Percentiles rank a stretch among this genome's conserved stretches.
Conservation (phyloP, 2,888 invertebrate genomes). For the Hirtodrosophila histrioides region DNA sequence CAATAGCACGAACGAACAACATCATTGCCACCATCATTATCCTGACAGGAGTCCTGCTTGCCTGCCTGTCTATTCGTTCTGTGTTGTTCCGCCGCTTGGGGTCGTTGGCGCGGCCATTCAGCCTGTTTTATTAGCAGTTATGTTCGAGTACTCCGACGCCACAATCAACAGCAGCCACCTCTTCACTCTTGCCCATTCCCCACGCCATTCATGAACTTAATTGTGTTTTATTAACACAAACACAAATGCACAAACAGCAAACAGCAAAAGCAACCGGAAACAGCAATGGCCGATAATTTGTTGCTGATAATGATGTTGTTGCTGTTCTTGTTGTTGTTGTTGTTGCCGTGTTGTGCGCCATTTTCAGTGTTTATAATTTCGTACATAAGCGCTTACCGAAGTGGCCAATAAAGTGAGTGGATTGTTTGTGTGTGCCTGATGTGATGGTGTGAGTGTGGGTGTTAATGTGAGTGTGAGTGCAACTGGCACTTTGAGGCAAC, state of each 20-base stretch:
- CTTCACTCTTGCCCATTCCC: constrained; percentile 1
- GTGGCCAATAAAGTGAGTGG: constrained; percentile 50
- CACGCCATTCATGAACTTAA: constrained; percentile 82
- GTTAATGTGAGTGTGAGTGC: constrained; percentile 11
- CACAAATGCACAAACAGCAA: constrained; percentile 77
- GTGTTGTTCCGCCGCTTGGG: constrained; percentile 43
- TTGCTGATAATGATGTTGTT: constrained; percentile 21
- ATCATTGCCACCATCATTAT: constrained; percentile 68
- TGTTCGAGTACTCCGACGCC: constrained; percentile 57
- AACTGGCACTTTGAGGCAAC: constrained; percentile 32
- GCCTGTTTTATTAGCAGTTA: constrained; percentile 80
- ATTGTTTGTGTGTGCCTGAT: constrained; percentile 8
- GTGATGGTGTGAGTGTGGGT: constrained; percentile 1
- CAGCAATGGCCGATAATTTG: constrained; percentile 68
- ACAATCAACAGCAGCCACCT: constrained; percentile 30
- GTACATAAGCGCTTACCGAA: constrained; percentile 65
- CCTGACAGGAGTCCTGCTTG: constrained; percentile 22
- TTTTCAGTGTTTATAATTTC: constrained; percentile 71
- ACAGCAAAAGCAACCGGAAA: constrained; percentile 31
- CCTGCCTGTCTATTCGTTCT: constrained; percentile 29
- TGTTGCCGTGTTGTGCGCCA: constrained; percentile 43
- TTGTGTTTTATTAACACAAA: constrained; percentile 84
- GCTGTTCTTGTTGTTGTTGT: constrained; percentile 12
- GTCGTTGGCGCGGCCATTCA: constrained; percentile 73
- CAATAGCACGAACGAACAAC: constrained; percentile 23